Conservation (phyloP, 2,797 vertebrate species). For the Bradypus variegatus region DNA sequence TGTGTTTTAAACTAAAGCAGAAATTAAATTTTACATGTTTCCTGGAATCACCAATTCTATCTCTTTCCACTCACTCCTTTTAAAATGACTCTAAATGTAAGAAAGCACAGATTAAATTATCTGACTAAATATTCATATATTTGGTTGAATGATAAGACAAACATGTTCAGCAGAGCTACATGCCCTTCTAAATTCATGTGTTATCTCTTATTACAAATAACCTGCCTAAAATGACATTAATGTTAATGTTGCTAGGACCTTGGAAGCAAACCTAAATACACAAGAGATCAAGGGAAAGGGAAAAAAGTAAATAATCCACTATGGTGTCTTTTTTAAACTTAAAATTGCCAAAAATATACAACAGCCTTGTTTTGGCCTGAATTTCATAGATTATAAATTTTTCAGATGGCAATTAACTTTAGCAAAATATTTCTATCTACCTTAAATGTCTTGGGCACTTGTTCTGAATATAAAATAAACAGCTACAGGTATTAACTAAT, state of each 20-base stretch:
- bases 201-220: background rate
- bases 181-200: background rate
- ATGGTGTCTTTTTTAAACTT: background rate
- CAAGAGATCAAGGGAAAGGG: background rate
- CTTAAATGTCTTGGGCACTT: slow-evolving; percentile 20
- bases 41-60: background rate
- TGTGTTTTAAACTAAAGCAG: background rate
- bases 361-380: background rate
- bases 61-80: background rate
- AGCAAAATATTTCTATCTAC: slow-evolving; percentile 38
- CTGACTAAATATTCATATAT: background rate
- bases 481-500: slow-evolving; percentile 11
- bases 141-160: background rate
- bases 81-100: background rate
- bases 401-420: slow-evolving; percentile 53
- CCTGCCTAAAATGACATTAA: background rate
- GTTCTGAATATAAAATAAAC: slow-evolving; percentile 50
- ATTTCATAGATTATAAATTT: slow-evolving; percentile 35
- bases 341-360: background rate
- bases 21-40: background rate
- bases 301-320: background rate
- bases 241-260: background rate
- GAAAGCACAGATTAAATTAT: background rate
- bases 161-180: background rate
- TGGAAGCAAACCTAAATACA: background rate